These are phyloP conservation scores for Carassius auratus DNA, from an alignment of 2,113 vertebrate genomes.

Conservation along the genomic window DNA sequence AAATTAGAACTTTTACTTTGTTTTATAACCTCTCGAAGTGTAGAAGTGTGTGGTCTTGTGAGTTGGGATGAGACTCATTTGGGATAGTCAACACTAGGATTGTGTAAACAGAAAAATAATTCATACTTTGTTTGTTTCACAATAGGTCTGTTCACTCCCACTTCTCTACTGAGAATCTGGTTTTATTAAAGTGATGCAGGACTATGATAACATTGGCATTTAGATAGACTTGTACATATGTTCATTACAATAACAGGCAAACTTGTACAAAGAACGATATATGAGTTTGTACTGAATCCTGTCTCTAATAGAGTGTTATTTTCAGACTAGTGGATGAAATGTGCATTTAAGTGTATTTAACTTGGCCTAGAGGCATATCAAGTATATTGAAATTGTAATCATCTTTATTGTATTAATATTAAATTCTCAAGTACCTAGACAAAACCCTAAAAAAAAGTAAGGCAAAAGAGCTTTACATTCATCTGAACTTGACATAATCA, in stretches of 20 bases:
- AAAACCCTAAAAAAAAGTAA: background rate
- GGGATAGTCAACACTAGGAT: background rate
- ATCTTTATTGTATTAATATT: background rate
- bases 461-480: background rate
- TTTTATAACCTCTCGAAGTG: background rate
- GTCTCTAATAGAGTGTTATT: background rate
- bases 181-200: background rate
- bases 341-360: background rate
- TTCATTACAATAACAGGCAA: background rate
- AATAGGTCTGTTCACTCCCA: background rate
- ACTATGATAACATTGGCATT: background rate
- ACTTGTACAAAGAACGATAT: background rate
- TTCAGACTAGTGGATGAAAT: background rate
- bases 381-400: background rate
- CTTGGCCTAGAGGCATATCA: background rate
- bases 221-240: background rate
- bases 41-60: background rate
- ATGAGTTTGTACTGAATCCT: background rate
- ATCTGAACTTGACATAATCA: background rate
- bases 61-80: background rate
- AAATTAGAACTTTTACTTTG: background rate
- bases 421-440: background rate
- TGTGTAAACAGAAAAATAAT: background rate
- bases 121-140: background rate
- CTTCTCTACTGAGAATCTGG: constrained; percentile 12